phyloP scores from a whole-genome alignment of 2,888 invertebrate species.

The Harpalus rubripes region DNA sequence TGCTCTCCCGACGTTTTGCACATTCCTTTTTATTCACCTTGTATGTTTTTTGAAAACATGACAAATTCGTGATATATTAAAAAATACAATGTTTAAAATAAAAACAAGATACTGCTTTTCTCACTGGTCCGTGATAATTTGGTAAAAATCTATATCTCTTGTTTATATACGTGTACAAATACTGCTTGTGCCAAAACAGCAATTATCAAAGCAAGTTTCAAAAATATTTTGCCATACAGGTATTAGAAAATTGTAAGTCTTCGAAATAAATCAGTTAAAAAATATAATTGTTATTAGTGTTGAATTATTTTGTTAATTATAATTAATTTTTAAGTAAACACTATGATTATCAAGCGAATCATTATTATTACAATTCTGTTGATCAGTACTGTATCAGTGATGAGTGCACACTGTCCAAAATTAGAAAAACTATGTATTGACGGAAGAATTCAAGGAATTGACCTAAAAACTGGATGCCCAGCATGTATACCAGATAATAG shows the following conservation, averaged over 20 bases:
- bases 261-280: not conserved
- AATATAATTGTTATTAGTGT: not conserved
- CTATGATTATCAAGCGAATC: not conserved
- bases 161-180: too few species aligned
- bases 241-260: not conserved
- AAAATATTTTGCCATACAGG: too few species aligned
- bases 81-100: too few species aligned
- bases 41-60: too few species aligned
- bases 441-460: not conserved
- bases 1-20: too few species aligned
- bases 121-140: too few species aligned
- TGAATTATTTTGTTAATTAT: not conserved
- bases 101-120: too few species aligned
- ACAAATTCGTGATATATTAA: too few species aligned
- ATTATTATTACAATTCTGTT: not conserved
- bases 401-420: not conserved
- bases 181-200: too few species aligned
- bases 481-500: not conserved
- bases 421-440: not conserved
- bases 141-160: too few species aligned
- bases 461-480: not conserved
- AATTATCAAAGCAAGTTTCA: too few species aligned
- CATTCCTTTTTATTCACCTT: too few species aligned
- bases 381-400: not conserved
- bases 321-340: not conserved